Evolutionary conservation across 2,888 invertebrate genomes (phyloP), one percentile per base, ranked within the genome.

Genomic region (Pocota personata): DNA sequence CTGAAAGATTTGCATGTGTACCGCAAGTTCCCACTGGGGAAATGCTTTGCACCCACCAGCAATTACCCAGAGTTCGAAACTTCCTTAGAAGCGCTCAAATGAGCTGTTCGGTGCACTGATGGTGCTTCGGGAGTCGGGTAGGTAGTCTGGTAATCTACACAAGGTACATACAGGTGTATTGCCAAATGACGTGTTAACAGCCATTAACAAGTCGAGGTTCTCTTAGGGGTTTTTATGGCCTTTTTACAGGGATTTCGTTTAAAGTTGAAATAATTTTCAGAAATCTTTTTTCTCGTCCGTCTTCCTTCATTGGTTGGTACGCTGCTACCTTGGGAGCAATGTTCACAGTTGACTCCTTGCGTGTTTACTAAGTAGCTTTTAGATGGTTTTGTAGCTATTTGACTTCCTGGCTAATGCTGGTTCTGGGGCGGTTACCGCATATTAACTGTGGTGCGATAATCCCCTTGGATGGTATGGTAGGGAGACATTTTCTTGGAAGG

Each of bases 101-200:
- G 75, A 84, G 57, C 67, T 73, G 72, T 52, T 40, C 19, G 14
- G 19, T 52, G 6, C 27, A 21, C 50, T 30, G 10, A 35, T 60
- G 58, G 27, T 52, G 55, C 46, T 24, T 48, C 48, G 19, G 48
- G 48, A 8, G 7, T 37, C 37, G 37, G 46, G 46, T n/a, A 10
- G 58, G n/a, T 16, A n/a, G 14, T 27, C 60, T 12, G 48, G 35
- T 72, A 57, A 73, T 67, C 76, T 82, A 30, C 37, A 37, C 32
- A 52, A 60, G 64, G 27, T 57, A 67, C 75, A 71, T 67, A 80
- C 86, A 86, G 86, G 86, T 86, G 86, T 82, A 86, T 82, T 82
- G 77, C 82, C 76, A 86, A 86, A 86, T 86, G 86, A 86, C 86
- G 86, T 86, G 86, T 86, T 86, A 86, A 86, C 82, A 82, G 86